Evolutionary conservation across 2,797 vertebrate species (phyloP).

Genomic region (Morelia viridis): DNA sequence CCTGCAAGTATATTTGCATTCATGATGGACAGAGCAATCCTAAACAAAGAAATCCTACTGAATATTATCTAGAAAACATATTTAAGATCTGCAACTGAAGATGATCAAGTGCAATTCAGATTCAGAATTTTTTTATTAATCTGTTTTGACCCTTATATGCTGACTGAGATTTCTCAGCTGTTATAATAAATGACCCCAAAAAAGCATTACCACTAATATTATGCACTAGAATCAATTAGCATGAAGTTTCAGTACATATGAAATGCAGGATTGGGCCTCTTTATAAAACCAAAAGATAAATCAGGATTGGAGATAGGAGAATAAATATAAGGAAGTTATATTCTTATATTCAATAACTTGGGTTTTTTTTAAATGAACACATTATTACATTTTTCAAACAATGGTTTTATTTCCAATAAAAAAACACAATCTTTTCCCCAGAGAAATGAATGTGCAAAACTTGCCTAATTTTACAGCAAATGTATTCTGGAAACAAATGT

Average conservation of each 20-base stretch:
- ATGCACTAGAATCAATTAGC: not conserved
- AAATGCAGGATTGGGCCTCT: not conserved
- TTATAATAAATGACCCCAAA: not conserved
- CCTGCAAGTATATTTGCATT: not conserved
- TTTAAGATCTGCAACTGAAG: not conserved
- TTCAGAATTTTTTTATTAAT: not conserved
- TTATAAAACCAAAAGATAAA: not conserved
- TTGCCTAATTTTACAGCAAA: not conserved
- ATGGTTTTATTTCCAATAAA: slow-evolving; percentile 20
- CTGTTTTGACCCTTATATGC: not conserved
- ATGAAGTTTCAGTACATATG: not conserved
- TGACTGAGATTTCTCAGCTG: not conserved
- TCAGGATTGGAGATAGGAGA: not conserved
- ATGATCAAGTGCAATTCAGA: not conserved
- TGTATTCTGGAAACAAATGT: not conserved
- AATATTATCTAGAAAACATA: not conserved
- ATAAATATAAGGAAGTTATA: not conserved
- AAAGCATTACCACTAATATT: not conserved
- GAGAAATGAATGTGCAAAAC: not conserved
- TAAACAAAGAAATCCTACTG: not conserved
- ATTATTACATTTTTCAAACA: slow-evolving; percentile 38
- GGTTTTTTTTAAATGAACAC: not conserved
- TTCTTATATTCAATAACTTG: not conserved
- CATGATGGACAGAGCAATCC: slow-evolving; percentile 4
- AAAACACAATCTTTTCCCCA: slow-evolving; percentile 32